Evolutionary conservation across 2,797 vertebrate species (phyloP).

Genomic region (Crocidura indochinensis): DNA sequence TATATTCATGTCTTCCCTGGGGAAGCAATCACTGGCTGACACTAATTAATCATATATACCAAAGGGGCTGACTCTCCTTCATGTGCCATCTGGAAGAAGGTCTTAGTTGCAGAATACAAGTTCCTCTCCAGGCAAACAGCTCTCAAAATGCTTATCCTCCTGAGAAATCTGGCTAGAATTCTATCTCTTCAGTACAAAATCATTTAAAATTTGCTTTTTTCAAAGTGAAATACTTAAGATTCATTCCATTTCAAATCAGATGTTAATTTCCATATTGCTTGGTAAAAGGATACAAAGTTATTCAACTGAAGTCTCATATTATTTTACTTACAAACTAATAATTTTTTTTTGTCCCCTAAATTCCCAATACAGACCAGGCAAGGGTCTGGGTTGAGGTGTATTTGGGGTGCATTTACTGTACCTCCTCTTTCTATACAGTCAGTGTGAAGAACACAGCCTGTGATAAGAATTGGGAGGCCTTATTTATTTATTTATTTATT

Average conservation of each 20-base stretch:
- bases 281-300: slow-evolving; percentile 12
- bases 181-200: background rate
- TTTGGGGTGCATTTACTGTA: too few relatives aligned
- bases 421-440: too few relatives aligned
- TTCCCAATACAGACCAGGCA: too few relatives aligned
- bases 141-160: background rate
- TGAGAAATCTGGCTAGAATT: background rate
- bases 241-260: slow-evolving; percentile 56
- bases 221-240: slow-evolving; percentile 42
- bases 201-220: slow-evolving; percentile 49
- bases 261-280: slow-evolving; percentile 38
- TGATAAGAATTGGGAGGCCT: too few relatives aligned
- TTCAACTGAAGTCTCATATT: background rate
- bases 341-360: slow-evolving; percentile 50
- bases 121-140: background rate
- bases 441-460: too few relatives aligned
- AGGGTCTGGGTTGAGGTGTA: too few relatives aligned
- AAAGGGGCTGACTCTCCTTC: background rate
- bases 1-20: background rate
- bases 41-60: background rate
- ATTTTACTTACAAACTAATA: too few relatives aligned
- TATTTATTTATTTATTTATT: too few relatives aligned
- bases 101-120: background rate
- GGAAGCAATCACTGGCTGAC: background rate
- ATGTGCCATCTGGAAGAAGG: background rate